Conservation (phyloP, 2,888 invertebrate species). For the Oligia strigilis region DNA sequence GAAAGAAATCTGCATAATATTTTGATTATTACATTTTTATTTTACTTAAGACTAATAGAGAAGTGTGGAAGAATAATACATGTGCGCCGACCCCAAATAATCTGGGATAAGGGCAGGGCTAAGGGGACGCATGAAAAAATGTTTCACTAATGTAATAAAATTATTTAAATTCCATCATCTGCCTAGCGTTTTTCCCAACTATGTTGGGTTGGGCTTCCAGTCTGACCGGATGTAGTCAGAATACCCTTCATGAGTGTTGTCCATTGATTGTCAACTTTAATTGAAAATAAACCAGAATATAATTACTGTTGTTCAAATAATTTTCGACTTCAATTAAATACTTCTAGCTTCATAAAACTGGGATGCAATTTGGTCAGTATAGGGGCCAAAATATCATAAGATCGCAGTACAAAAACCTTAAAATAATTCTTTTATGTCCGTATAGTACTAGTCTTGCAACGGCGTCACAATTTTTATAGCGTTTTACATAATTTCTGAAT, state of each 20-base stretch:
- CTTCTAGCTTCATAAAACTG: conserved; percentile 37
- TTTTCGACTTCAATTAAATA: conserved; percentile 38
- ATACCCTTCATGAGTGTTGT: neutral
- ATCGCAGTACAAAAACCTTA: conserved; percentile 69
- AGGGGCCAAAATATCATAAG: conserved; percentile 59
- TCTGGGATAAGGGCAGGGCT: too few relatives aligned
- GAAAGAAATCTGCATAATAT: neutral
- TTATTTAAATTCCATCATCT: neutral
- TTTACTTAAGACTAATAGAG: neutral
- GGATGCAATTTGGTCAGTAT: conserved; percentile 59
- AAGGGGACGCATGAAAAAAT: too few relatives aligned
- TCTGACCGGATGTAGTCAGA: neutral
- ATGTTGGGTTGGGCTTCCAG: neutral
- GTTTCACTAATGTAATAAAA: neutral
- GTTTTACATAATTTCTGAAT: conserved; percentile 80
- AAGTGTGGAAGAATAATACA: neutral
- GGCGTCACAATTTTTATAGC: conserved; percentile 81
- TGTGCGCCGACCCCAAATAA: too few relatives aligned
- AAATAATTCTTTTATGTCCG: conserved; percentile 57
- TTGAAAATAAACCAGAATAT: neutral
- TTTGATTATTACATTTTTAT: neutral
- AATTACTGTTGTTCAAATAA: neutral
- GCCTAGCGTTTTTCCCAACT: neutral
- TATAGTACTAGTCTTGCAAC: conserved; percentile 77
- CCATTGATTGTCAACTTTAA: neutral